phyloP scores from a whole-genome alignment of 2,888 invertebrate species.

The Girardia tigrina region DNA sequence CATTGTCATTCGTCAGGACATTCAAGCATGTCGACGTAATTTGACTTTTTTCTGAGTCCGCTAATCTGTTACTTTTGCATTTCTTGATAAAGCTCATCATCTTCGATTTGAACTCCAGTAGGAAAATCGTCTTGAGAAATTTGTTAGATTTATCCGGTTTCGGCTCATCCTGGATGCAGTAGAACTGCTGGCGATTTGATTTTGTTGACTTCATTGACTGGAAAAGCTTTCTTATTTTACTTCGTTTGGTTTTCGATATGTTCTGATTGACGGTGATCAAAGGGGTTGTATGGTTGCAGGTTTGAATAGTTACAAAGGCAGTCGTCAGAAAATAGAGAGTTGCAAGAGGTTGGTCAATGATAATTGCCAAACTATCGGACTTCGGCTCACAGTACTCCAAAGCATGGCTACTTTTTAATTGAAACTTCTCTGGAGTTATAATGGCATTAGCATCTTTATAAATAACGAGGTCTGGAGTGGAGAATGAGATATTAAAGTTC shows the following conservation, averaged over 20 bases:
- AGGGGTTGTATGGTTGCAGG: neutral
- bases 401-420: neutral
- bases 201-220: neutral
- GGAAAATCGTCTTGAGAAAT: slow-evolving; percentile 3
- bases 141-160: neutral
- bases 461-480: neutral
- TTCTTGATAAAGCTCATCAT: neutral
- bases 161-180: neutral
- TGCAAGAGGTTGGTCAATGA: neutral
- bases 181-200: neutral
- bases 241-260: neutral
- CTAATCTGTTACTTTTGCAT: neutral
- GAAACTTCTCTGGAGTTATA: neutral
- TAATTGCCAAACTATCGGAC: neutral
- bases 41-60: neutral
- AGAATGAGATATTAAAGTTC: neutral
- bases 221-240: neutral
- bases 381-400: neutral
- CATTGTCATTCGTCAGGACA: neutral
- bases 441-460: neutral
- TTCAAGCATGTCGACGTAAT: neutral
- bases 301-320: neutral
- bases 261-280: neutral
- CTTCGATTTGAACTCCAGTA: neutral
- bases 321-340: neutral